Evolutionary conservation across 1,140 invertebrate genomes (phyloP).

Genomic region (Hylaeus anthracinus): DNA sequence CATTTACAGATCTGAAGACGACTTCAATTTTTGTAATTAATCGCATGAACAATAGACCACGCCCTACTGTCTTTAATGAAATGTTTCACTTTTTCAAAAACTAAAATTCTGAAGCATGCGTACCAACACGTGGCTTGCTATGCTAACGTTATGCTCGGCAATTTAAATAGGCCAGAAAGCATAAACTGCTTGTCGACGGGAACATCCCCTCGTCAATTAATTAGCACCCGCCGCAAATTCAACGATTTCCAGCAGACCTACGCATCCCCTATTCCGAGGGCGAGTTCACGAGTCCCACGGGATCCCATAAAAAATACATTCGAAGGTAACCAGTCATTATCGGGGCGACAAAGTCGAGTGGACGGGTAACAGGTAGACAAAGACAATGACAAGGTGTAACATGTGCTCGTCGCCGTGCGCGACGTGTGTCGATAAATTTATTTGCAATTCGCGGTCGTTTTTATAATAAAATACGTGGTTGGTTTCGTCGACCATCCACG

Average conservation of each 20-base stretch:
- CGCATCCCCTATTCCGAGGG: neutral
- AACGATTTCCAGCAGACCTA: neutral
- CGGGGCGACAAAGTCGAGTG: constrained; percentile 47
- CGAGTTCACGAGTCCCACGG: neutral
- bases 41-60: no score
- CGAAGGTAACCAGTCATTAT: constrained; percentile 52
- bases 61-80: no score
- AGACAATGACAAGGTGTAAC: constrained; percentile 59
- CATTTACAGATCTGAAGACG: no score
- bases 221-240: neutral
- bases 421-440: constrained; percentile 61
- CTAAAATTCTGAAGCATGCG: no score
- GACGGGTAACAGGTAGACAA: constrained; percentile 43
- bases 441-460: constrained; percentile 45
- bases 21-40: no score
- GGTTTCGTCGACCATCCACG: constrained; percentile 44
- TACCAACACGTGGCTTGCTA: no score
- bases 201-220: neutral
- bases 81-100: no score
- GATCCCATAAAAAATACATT: constrained; percentile 3
- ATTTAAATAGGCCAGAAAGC: neutral
- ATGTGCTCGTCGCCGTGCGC: constrained; percentile 11
- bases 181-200: neutral
- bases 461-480: constrained; percentile 55
- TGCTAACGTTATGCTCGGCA: no score